Evolutionary conservation across 53 echinoderm and acorn worm genomes (phyloP).

Genomic region (Apostichopus leukothele): DNA sequence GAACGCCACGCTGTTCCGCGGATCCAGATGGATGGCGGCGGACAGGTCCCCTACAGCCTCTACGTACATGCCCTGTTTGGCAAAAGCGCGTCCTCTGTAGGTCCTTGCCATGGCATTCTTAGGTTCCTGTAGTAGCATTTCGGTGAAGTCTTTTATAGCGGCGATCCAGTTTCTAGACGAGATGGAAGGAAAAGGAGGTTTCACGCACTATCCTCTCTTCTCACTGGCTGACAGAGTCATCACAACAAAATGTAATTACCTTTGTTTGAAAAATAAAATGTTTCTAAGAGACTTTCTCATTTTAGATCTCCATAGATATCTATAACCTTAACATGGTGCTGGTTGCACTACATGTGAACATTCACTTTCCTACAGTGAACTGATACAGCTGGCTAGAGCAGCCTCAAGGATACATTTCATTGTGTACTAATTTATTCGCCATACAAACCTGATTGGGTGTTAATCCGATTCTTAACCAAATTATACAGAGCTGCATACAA

Average conservation of each 20-base stretch:
- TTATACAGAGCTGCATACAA: background rate
- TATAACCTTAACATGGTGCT: too few relatives aligned
- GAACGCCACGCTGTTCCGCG: conserved; percentile 78
- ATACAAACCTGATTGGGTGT: background rate
- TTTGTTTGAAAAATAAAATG: too few relatives aligned
- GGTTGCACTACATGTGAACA: background rate
- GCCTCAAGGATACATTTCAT: too few relatives aligned
- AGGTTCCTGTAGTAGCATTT: conserved; percentile 87
- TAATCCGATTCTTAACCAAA: background rate
- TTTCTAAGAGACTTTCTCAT: too few relatives aligned
- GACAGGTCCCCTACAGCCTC: conserved; percentile 92
- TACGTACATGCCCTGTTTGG: conserved; percentile 87
- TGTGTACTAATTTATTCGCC: too few relatives aligned
- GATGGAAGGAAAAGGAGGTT: background rate
- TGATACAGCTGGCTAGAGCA: too few relatives aligned
- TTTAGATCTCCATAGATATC: too few relatives aligned
- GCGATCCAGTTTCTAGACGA: conserved; percentile 85
- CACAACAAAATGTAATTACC: background rate
- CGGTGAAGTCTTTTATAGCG: conserved; percentile 91
- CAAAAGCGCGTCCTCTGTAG: conserved; percentile 74
- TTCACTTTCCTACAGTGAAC: background rate
- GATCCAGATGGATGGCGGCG: conserved; percentile 91
- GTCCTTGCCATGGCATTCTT: conserved; percentile 86
- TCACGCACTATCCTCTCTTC: background rate
- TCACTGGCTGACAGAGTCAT: background rate